These are phyloP conservation scores for Triplophysa dalaica DNA, from an alignment of 2,113 vertebrate genomes.

Conservation along the genomic window DNA sequence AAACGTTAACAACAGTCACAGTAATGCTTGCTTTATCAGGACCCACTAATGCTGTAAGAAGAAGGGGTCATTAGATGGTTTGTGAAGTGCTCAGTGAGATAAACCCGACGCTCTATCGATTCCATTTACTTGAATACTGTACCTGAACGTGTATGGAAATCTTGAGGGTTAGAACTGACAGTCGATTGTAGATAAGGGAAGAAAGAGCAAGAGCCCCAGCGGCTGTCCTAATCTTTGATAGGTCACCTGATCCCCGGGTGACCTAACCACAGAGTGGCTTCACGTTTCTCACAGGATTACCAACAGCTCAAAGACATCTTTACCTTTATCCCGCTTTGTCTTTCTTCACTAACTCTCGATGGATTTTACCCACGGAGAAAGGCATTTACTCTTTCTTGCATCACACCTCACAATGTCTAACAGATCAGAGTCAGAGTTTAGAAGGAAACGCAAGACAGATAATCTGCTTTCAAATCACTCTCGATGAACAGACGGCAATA, in stretches of 20 bases:
- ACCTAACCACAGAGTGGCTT: slow-evolving; percentile 57
- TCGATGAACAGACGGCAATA: not conserved
- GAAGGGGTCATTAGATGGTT: not conserved
- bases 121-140: not conserved
- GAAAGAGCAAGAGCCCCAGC: slow-evolving; percentile 62
- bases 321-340: not conserved
- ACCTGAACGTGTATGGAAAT: slow-evolving; percentile 40
- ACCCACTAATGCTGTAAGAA: not conserved
- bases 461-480: not conserved
- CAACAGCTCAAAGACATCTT: slow-evolving; percentile 51
- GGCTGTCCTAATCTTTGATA: slow-evolving; percentile 77
- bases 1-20: not conserved
- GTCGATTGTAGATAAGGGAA: slow-evolving; percentile 63
- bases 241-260: slow-evolving; percentile 74
- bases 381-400: slow-evolving; percentile 9
- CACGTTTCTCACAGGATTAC: slow-evolving; percentile 73
- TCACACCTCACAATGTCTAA: not conserved
- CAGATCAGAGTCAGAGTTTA: not conserved
- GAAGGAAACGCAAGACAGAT: not conserved
- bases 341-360: slow-evolving; percentile 28
- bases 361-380: not conserved
- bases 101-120: not conserved
- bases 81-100: not conserved
- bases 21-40: not conserved
- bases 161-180: slow-evolving; percentile 45